Conservation (phyloP, 2,113 vertebrate genomes). For the Phylloscopus trochiloides region DNA sequence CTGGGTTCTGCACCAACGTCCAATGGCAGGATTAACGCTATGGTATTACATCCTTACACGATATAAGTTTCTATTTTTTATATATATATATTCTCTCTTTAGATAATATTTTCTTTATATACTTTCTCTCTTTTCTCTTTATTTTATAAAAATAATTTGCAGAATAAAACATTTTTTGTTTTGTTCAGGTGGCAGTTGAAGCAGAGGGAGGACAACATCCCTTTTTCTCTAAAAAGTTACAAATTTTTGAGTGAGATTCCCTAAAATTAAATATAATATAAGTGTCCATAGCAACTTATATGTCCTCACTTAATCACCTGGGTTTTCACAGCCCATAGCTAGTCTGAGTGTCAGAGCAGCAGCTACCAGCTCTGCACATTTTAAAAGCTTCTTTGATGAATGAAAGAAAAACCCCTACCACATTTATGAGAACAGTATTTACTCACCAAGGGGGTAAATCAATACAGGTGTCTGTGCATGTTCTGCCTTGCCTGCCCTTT, state of each 20-base stretch:
- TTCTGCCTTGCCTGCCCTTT: background rate
- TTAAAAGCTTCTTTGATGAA: background rate
- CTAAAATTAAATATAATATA: background rate
- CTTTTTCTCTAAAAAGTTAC: background rate
- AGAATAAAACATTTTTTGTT: background rate
- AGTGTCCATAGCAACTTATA: background rate
- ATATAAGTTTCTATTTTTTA: background rate
- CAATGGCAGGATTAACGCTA: background rate
- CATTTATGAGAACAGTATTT: background rate
- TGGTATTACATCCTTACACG: background rate
- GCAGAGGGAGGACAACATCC: background rate
- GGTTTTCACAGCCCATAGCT: background rate
- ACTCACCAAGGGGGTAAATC: background rate
- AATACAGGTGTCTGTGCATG: background rate
- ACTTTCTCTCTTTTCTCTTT: background rate
- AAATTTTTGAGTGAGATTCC: background rate
- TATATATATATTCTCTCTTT: background rate
- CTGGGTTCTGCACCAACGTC: background rate
- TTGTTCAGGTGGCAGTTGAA: background rate
- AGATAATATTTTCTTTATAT: background rate
- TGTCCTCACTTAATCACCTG: background rate
- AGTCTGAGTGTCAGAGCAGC: background rate
- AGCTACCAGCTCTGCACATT: background rate
- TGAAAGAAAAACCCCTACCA: background rate
- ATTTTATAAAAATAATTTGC: background rate